These are phyloP conservation scores for Magallana angulata DNA, from an alignment of 1,140 invertebrate species.

Conservation along the genomic window DNA sequence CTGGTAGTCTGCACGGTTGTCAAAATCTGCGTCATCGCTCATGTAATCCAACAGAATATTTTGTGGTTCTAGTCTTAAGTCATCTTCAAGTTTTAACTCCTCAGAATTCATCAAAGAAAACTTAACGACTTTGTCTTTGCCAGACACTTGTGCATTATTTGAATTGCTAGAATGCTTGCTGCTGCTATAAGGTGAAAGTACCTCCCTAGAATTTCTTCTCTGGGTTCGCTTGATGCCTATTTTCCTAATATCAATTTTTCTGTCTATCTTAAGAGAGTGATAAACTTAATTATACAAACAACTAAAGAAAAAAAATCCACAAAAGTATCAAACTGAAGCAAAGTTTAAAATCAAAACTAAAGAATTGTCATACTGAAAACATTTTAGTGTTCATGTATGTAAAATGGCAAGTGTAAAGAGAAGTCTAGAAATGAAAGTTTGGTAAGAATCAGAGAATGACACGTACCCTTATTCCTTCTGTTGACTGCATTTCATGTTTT, in stretches of 20 bases:
- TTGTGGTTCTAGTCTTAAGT: background rate
- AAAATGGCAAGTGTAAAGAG: too few relatives aligned
- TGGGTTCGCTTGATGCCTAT: background rate
- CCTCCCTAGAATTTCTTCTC: background rate
- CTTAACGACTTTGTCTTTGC: background rate
- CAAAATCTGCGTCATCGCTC: constrained; percentile 13
- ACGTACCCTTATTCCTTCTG: constrained; percentile 67
- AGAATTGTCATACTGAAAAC: too few relatives aligned
- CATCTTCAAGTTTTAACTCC: background rate
- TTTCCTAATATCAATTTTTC: background rate
- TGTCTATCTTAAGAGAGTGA: constrained; percentile 27
- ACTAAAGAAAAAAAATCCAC: background rate
- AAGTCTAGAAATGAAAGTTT: background rate
- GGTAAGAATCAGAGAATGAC: background rate
- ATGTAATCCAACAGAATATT: background rate
- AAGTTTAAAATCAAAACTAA: too few relatives aligned
- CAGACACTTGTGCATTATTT: background rate
- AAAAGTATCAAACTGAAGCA: too few relatives aligned
- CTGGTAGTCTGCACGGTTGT: background rate
- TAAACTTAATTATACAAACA: background rate
- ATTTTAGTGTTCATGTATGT: too few relatives aligned
- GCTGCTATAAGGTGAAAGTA: background rate
- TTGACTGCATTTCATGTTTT: constrained; percentile 66
- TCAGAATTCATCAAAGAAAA: background rate
- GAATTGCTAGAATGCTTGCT: background rate